Base-by-base conservation (phyloP, 2,113 vertebrate species). In the Brachypteracias leptosomus region DNA sequence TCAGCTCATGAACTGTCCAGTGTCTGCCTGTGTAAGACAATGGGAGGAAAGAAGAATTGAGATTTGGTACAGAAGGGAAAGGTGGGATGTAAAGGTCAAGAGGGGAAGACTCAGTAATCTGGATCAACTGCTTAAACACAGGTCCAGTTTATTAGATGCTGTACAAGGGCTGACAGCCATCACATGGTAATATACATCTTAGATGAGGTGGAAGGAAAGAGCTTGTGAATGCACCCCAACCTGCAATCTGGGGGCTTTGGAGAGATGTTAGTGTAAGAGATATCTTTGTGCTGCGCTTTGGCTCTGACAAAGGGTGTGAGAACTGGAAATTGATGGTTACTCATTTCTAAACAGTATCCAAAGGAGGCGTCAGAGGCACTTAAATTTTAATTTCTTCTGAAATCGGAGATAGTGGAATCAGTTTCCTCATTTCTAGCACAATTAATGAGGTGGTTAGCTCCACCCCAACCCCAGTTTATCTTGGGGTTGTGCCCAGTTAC, bases 391-490 rank as follows among this genome's bases (percentile, higher is more conserved):
- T 89, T 92, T 66, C 24, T 88, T 70, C 77, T 81, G 58, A 86
- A 91, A 84, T 55, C 2, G 3, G 76, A 93, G 63, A 40, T n/a
- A 40, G 46, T 42, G 44, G 46, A 82, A 59, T 79, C 61, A 7
- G 36, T 66, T 91, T 83, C 74, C 28, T 68, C 10, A 1, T 92
- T 83, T 92, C 90, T 58, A 81, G 51, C 42, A 85, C 76, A 87
- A 81, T 82, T 94, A 89, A 55, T 46, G 82, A 93, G 68, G 62
- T 66, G 47, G 38, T 46, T 96, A 93, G 70, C 90, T 96, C 92
- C 91, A 85, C 91, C 63, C 76, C 40, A 89, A 8, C 7, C 62
- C n/a, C 66, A 35, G 17, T 68, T 92, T 73, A 15, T 76, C 77
- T 91, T 61, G 71, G 28, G 59, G 33, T 62, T 84, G 54, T 76